Evolutionary conservation across 2,113 vertebrate species (phyloP).

Genomic region (Lepus europaeus): DNA sequence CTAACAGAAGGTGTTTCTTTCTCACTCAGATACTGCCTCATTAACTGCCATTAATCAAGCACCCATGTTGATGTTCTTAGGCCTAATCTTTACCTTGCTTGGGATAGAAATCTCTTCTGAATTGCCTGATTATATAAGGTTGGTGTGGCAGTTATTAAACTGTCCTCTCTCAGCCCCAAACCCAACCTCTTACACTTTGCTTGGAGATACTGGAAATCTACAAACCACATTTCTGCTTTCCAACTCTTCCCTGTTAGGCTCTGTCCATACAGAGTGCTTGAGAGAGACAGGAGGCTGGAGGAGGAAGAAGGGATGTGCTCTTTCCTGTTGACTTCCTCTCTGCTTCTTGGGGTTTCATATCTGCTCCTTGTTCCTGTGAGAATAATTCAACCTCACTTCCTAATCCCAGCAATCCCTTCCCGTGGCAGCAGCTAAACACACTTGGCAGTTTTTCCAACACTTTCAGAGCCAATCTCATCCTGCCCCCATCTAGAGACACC

Average conservation of each 20-base stretch:
- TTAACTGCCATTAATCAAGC: conserved; percentile 53
- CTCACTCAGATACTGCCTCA: conserved; percentile 33
- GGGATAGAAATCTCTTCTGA: conserved; percentile 48
- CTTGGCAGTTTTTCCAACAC: conserved; percentile 25
- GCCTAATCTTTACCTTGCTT: conserved; percentile 42
- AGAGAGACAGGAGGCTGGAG: not conserved
- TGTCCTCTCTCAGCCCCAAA: conserved; percentile 46
- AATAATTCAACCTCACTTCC: not conserved
- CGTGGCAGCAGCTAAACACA: not conserved
- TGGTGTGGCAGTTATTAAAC: conserved; percentile 22
- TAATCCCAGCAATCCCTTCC: conserved; percentile 9
- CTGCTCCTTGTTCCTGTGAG: conserved; percentile 27
- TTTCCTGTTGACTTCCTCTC: conserved; percentile 39
- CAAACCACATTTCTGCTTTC: conserved; percentile 37
- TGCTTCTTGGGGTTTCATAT: not conserved
- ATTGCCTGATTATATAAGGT: conserved; percentile 2
- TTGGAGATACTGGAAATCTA: conserved; percentile 10
- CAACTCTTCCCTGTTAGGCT: not conserved
- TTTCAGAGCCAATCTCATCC: not conserved
- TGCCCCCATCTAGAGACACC: not conserved
- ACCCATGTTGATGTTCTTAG: not conserved
- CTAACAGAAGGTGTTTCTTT: conserved; percentile 59
- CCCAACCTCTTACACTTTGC: not conserved
- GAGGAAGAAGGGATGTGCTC: not conserved
- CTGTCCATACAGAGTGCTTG: not conserved